Base-by-base conservation (phyloP, 2,888 invertebrate species). In the Drosophila macrospina region DNA sequence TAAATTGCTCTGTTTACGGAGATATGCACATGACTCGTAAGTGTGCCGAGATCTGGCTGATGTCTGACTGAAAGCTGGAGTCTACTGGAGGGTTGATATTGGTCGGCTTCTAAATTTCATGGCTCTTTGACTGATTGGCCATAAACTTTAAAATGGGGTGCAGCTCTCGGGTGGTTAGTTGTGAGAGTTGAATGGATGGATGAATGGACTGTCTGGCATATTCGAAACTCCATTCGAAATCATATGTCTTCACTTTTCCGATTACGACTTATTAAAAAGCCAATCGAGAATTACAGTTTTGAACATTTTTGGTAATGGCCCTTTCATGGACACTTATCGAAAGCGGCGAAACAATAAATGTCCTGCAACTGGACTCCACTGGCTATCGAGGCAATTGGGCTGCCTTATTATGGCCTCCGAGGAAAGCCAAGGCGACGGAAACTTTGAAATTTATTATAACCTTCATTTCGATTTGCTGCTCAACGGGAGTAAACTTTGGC, bases 261-360 rank as follows among this genome's bases (percentile, higher is more conserved):
- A 55, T 55, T 54, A 52, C 37, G 41, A 70, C 61, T 80, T 84
- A 84, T 84, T 82, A 80, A 74, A 57, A 61, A 67, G 63, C 50
- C 70, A 52, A 64, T 34, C 52, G 7, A 65, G 65, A 42, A 55
- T 55, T 44, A 55, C 44, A 54, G 20, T 54, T 41, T 69, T 59
- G 70, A 67, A 67, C 62, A 80, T 71, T 47, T 66, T 80, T 59
- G 76, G 73, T 82, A 87, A 85, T 80, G 66, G 48, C 60, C 48
- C 61, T 76, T 86, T 81, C 68, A 76, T 76, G 79, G 66, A 54
- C 78, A 57, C 68, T 83, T 81, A 82, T 83, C 72, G 69, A 45
- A 45, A 65, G 56, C 79, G 63, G 62, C 56, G 66, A 61, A 51
- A 71, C 69, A 83, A 77, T 71, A 80, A 86, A 80, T 73, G 77